Evolutionary conservation across 2,797 vertebrate genomes (phyloP).

Genomic region (Sebastes reedi): DNA sequence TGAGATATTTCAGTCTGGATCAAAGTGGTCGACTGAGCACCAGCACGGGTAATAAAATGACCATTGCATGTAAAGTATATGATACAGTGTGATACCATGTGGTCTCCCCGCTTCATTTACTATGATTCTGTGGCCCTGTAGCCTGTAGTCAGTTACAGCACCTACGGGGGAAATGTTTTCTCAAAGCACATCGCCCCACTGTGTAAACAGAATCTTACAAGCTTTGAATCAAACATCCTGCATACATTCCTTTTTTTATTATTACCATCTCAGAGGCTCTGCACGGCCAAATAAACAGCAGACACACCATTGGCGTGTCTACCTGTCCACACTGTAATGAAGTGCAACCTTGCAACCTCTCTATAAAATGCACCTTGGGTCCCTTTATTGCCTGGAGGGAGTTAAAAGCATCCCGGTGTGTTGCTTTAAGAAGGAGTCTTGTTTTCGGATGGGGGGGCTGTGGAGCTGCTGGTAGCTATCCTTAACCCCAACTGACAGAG

Average conservation of each 20-base stretch:
- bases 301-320: constrained; percentile 61
- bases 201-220: constrained; percentile 57
- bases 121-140: neutral
- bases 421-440: constrained; percentile 60
- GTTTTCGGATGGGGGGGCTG: constrained; percentile 54
- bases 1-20: neutral
- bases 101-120: constrained; percentile 26
- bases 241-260: constrained; percentile 56
- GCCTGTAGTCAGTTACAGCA: constrained; percentile 9
- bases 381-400: constrained; percentile 70
- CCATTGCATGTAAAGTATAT: neutral
- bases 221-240: constrained; percentile 64
- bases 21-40: neutral
- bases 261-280: constrained; percentile 42
- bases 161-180: constrained; percentile 34
- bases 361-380: constrained; percentile 69
- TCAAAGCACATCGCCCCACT: constrained; percentile 24
- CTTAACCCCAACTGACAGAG: constrained; percentile 64
- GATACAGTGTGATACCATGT: constrained; percentile 6
- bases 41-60: neutral
- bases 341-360: constrained; percentile 70
- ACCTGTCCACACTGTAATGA: constrained; percentile 71
- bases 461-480: constrained; percentile 42
- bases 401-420: constrained; percentile 64
- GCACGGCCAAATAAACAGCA: constrained; percentile 68